These are phyloP conservation scores for Odontocolon sp. DNA, from an alignment of 2,888 invertebrate species.

Conservation along the genomic window DNA sequence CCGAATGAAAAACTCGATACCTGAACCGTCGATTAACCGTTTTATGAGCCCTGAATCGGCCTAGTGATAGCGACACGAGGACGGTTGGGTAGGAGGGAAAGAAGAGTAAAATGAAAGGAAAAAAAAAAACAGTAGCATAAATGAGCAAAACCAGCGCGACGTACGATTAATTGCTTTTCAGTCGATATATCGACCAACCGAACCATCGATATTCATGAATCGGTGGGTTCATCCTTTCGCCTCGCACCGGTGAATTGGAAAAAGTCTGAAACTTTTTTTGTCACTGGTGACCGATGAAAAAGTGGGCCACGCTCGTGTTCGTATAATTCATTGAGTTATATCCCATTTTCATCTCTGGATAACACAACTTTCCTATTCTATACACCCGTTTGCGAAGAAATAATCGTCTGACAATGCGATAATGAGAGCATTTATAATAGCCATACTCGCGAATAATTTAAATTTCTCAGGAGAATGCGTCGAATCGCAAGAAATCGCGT, in stretches of 20 bases:
- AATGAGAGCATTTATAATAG: background rate
- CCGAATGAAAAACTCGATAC: conserved; percentile 45
- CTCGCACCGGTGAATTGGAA: background rate
- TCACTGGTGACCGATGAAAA: conserved; percentile 6
- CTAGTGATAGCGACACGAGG: conserved; percentile 1
- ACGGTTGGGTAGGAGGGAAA: no score
- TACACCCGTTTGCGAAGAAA: background rate
- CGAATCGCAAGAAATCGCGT: conserved; percentile 23
- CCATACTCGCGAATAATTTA: background rate
- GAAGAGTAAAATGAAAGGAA: conserved; percentile 5
- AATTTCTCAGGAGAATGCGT: conserved; percentile 6
- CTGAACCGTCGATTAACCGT: conserved; percentile 45
- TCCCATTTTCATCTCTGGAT: background rate
- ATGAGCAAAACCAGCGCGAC: conserved; percentile 7
- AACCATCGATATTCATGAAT: conserved; percentile 36
- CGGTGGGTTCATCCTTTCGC: conserved; percentile 27
- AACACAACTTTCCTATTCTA: background rate
- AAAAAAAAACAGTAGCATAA: background rate
- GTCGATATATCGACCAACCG: conserved; percentile 17
- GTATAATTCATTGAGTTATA: background rate
- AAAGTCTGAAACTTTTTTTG: conserved; percentile 3
- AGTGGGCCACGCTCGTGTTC: conserved; percentile 3
- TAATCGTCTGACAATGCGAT: background rate
- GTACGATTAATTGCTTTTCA: conserved; percentile 53
- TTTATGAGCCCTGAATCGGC: conserved; percentile 32